Conservation (phyloP, 2,888 invertebrate species). For the Euspilapteryx auroguttella region DNA sequence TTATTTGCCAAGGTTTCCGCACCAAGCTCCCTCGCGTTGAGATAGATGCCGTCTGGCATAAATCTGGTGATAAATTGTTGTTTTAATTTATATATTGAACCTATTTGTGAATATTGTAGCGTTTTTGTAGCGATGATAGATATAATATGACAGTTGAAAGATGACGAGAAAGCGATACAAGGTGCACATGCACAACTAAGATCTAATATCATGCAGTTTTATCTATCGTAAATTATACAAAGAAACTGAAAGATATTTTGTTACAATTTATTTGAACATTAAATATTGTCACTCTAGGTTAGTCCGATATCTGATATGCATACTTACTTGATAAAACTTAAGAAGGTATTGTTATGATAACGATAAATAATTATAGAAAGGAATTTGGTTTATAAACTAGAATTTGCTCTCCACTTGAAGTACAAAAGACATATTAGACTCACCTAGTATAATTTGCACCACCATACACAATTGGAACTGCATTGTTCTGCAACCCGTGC, state of each 20-base stretch:
- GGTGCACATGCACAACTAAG: no score
- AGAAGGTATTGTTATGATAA: not conserved
- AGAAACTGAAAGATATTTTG: no score
- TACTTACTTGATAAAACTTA: no score
- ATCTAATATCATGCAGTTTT: no score
- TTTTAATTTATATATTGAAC: not conserved
- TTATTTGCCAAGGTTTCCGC: constrained; percentile 5
- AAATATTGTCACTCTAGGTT: no score
- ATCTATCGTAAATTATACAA: no score
- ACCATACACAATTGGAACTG: constrained; percentile 3
- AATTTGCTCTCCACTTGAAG: not conserved
- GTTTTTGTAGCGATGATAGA: not conserved
- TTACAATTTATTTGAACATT: no score
- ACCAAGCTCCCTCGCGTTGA: constrained; percentile 7
- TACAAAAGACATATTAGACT: not conserved
- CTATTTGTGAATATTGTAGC: not conserved
- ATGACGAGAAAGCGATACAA: no score
- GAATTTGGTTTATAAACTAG: not conserved
- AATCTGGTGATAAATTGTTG: constrained; percentile 6
- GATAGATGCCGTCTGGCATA: constrained; percentile 8
- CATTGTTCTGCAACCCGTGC: not conserved
- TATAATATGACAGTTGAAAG: no score
- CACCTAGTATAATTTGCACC: constrained; percentile 4
- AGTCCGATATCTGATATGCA: no score
- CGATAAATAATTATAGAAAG: not conserved